Conservation (phyloP, 2,113 vertebrate genomes). For the Dipodomys merriami region DNA sequence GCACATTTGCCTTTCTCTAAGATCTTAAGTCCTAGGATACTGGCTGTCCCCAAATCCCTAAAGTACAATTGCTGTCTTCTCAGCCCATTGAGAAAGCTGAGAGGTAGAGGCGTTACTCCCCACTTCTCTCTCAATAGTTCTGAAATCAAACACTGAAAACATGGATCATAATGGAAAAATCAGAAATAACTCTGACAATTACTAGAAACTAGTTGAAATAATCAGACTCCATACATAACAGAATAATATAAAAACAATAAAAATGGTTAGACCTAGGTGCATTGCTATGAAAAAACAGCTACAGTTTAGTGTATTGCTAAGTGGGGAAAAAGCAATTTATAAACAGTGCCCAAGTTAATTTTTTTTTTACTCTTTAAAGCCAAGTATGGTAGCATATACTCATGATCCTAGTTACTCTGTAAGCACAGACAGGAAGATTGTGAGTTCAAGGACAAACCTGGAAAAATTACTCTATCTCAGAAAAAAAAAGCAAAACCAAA, state of each 20-base stretch:
- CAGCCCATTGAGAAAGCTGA: neutral
- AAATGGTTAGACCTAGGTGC: neutral
- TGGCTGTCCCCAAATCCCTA: neutral
- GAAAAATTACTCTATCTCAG: no score
- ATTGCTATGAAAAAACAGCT: neutral
- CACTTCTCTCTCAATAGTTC: neutral
- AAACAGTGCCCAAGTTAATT: neutral
- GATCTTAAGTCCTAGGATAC: neutral
- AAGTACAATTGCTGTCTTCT: neutral
- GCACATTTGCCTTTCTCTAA: neutral
- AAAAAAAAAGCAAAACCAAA: no score
- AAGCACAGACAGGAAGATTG: no score
- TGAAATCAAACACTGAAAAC: neutral
- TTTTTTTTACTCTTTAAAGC: neutral
- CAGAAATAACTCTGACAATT: neutral
- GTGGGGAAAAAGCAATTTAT: neutral
- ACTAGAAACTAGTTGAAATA: neutral
- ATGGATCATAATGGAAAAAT: slow-evolving; percentile 16
- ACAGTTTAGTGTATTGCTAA: neutral
- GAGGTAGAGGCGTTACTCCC: neutral
- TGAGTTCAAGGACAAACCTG: no score
- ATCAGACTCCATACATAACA: neutral
- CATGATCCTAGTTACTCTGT: no score
- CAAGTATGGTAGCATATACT: no score
- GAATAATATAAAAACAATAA: neutral